Percentiles rank a stretch among this genome's conserved stretches.
These are phyloP conservation scores for Vesta saturnalis DNA, from an alignment of 2,888 invertebrate genomes.

Conservation along the genomic window DNA sequence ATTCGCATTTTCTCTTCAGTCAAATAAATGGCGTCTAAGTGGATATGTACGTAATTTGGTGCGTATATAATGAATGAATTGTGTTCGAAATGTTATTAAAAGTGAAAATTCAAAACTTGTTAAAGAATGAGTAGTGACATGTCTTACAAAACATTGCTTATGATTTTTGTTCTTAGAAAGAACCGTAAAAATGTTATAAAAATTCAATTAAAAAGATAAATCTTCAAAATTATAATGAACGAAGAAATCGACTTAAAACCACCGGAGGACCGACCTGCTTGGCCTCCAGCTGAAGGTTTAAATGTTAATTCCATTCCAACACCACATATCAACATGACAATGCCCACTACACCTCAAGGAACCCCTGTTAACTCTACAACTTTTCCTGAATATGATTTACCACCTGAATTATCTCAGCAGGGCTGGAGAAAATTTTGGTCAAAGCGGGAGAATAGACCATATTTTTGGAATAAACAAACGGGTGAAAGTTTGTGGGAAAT, in stretches of 20 bases:
- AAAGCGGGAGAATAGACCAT: slow-evolving; percentile 91
- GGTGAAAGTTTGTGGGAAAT: slow-evolving; percentile 98
- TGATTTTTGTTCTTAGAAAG: slow-evolving; percentile 19
- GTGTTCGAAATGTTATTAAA: slow-evolving; percentile 47
- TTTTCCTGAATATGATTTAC: slow-evolving; percentile 64
- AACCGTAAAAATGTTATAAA: slow-evolving; percentile 35
- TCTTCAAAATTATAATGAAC: slow-evolving; percentile 56
- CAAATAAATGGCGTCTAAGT: slow-evolving; percentile 63
- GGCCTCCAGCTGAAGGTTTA: slow-evolving; percentile 57
- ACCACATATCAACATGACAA: slow-evolving; percentile 59
- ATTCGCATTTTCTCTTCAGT: slow-evolving; percentile 56
- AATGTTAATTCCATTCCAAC: slow-evolving; percentile 53
- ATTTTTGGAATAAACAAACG: slow-evolving; percentile 96
- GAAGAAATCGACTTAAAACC: slow-evolving; percentile 58
- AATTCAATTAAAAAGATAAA: slow-evolving; percentile 33
- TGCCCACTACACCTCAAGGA: slow-evolving; percentile 69
- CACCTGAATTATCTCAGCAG: slow-evolving; percentile 78
- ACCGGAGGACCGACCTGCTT: slow-evolving; percentile 54
- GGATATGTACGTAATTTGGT: slow-evolving; percentile 60
- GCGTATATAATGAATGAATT: slow-evolving; percentile 60
- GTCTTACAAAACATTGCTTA: slow-evolving; percentile 16
- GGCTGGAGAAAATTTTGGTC: slow-evolving; percentile 99
- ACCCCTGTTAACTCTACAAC: slow-evolving; percentile 65
- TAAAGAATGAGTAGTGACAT: slow-evolving; percentile 21
- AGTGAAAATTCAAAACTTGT: slow-evolving; percentile 30